Conservation (phyloP, 2,888 invertebrate species). For the Eristalinus sepulchralis region DNA sequence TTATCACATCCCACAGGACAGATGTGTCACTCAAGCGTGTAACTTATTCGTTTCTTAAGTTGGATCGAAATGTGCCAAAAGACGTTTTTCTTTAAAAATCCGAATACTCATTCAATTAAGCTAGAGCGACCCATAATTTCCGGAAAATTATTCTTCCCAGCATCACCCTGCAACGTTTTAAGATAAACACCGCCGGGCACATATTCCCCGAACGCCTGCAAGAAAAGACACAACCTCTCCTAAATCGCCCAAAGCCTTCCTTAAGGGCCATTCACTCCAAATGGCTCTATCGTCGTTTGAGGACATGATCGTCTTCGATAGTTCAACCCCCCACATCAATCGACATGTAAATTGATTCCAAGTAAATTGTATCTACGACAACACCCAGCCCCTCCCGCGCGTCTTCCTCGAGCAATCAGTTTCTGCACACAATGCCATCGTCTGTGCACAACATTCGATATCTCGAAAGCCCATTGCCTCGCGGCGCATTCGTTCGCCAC, state of each 20-base stretch:
- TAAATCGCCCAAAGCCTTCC: not conserved
- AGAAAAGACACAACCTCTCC: not conserved
- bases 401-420: not conserved
- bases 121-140: not conserved
- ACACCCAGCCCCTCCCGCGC: not conserved
- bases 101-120: not conserved
- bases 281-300: not conserved
- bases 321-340: not conserved
- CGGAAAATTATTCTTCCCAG: not conserved
- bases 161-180: not conserved
- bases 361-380: not conserved
- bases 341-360: not conserved
- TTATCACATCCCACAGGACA: no score
- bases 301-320: not conserved
- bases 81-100: no score
- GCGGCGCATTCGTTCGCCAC: not conserved
- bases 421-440: not conserved
- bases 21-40: no score
- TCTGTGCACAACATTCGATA: not conserved
- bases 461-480: not conserved
- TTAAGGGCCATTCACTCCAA: not conserved
- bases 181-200: not conserved
- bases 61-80: no score
- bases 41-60: no score
- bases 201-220: not conserved